A percentile compares a stretch with the other conserved stretches of the same genome.
phyloP scores from a whole-genome alignment of 2,113 vertebrate genomes.

The Hassar affinis region DNA sequence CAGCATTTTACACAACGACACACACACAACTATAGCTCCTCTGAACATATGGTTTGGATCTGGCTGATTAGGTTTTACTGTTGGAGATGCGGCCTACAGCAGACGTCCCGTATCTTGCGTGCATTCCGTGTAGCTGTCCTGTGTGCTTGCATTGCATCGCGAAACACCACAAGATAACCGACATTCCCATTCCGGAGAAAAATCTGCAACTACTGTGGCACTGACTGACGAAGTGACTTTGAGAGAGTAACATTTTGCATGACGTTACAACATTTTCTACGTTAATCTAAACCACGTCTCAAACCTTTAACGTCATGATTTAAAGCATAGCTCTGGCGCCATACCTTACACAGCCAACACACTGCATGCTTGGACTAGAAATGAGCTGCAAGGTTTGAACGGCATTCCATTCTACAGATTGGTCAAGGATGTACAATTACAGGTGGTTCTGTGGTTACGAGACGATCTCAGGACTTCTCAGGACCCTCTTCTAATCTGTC shows the following conservation, averaged over 20 bases:
- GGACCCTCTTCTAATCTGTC: not conserved
- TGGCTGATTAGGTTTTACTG: constrained; percentile 9
- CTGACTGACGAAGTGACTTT: not conserved
- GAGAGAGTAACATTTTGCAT: not conserved
- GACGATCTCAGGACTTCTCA: not conserved
- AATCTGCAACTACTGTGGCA: not conserved
- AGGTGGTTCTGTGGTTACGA: constrained; percentile 7
- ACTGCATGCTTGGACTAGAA: constrained; percentile 30
- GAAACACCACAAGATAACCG: not conserved
- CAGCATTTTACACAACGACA: constrained; percentile 52
- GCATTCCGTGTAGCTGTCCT: constrained; percentile 8
- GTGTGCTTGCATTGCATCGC: not conserved
- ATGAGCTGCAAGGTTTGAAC: constrained; percentile 20
- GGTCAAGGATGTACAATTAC: constrained; percentile 19
- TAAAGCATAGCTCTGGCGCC: not conserved
- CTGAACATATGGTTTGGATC: constrained; percentile 27
- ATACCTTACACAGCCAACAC: not conserved
- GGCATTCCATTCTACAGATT: constrained; percentile 32
- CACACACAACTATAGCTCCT: constrained; percentile 27
- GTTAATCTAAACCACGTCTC: constrained; percentile 7
- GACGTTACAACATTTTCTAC: not conserved
- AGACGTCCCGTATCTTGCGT: not conserved
- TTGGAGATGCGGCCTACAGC: constrained; percentile 23
- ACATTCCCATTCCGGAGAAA: constrained; percentile 18
- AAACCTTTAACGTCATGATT: not conserved